Percentiles rank a stretch among this genome's conserved stretches.
Evolutionary conservation across 2,113 vertebrate genomes (phyloP).

Genomic region (Brachyhypopomus occidentalis): DNA sequence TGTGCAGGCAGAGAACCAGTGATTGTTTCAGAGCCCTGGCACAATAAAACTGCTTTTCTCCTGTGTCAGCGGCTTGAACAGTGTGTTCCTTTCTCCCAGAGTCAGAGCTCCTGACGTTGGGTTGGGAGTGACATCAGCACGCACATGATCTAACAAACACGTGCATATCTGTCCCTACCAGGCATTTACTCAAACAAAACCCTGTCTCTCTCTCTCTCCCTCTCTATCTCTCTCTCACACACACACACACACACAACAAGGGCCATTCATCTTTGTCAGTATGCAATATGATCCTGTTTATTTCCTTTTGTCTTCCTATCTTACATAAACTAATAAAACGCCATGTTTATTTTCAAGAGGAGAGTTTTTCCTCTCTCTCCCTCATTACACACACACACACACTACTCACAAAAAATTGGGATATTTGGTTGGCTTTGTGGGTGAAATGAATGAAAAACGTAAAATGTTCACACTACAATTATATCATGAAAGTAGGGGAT

Average conservation of each 20-base stretch:
- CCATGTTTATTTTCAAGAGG: slow-evolving; percentile 27
- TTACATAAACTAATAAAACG: slow-evolving; percentile 43
- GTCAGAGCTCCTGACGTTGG: background rate
- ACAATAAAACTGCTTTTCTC: background rate
- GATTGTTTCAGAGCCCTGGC: too few relatives aligned
- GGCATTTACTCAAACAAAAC: slow-evolving; percentile 35
- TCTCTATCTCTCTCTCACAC: background rate
- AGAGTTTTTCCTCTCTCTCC: background rate
- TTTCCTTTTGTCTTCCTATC: slow-evolving; percentile 24
- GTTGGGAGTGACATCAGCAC: background rate
- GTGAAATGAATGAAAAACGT: too few relatives aligned
- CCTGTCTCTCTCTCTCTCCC: slow-evolving; percentile 20
- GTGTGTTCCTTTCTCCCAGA: background rate
- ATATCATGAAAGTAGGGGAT: too few relatives aligned
- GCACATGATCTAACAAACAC: slow-evolving; percentile 50
- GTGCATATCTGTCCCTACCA: slow-evolving; percentile 32
- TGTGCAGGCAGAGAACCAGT: too few relatives aligned
- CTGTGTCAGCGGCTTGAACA: background rate
- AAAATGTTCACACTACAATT: too few relatives aligned
- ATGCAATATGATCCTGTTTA: slow-evolving; percentile 2
- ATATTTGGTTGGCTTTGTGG: too few relatives aligned
- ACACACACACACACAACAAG: slow-evolving; percentile 10
- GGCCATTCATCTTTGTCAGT: slow-evolving; percentile 29
- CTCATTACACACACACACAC: background rate
- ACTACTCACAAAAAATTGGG: too few relatives aligned